Percentiles rank a stretch among this genome's conserved stretches.
These are phyloP conservation scores for Parauchenoglanis punctatus DNA, from an alignment of 2,797 vertebrate species.

Conservation along the genomic window DNA sequence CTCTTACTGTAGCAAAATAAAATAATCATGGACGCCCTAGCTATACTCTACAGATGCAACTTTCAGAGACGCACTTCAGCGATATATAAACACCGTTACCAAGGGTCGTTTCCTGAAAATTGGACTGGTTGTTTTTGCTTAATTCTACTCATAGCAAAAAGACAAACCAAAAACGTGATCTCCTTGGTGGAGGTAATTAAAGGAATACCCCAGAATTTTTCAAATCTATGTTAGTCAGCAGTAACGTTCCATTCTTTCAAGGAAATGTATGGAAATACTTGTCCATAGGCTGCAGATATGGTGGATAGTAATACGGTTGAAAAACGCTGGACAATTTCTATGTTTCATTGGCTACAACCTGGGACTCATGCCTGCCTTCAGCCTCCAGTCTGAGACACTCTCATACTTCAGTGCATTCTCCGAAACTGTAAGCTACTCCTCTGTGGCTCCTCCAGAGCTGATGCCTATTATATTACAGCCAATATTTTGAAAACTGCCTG, in stretches of 20 bases:
- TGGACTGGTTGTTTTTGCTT: too few species aligned
- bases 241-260: neutral
- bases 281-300: neutral
- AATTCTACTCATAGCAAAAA: too few species aligned
- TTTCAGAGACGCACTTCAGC: neutral
- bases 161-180: too few species aligned
- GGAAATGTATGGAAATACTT: neutral
- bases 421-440: neutral
- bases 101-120: too few species aligned
- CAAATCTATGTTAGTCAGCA: neutral
- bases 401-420: constrained; percentile 8
- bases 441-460: constrained; percentile 24
- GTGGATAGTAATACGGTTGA: neutral
- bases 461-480: constrained; percentile 35
- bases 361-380: neutral
- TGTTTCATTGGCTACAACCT: neutral
- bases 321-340: neutral
- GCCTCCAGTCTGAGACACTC: neutral
- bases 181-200: neutral
- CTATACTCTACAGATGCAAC: neutral
- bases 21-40: neutral
- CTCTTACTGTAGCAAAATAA: neutral
- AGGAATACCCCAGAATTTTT: neutral
- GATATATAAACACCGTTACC: neutral
- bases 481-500: constrained; percentile 35